Percentiles rank a stretch among this genome's conserved stretches.
Conservation (phyloP, 2,888 invertebrate genomes). For the Xestia c-nigrum region DNA sequence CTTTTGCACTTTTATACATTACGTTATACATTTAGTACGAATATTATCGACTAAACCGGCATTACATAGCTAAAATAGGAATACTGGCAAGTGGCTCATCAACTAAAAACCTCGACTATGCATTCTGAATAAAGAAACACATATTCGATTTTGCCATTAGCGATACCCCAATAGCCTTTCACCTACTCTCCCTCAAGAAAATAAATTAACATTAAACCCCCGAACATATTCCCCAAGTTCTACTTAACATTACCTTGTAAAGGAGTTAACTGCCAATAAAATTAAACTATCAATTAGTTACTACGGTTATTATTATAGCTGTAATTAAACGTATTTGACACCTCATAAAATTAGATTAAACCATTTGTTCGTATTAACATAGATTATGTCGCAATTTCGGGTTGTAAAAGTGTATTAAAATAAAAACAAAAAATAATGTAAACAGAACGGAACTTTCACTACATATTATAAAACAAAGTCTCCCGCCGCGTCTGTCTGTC, state of each 20-base stretch:
- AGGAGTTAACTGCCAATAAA: constrained; percentile 42
- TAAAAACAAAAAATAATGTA: not conserved
- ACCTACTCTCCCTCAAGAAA: not conserved
- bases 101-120: too few relatives aligned
- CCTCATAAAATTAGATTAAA: constrained; percentile 35
- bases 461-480: too few relatives aligned
- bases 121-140: too few relatives aligned
- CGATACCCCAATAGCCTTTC: not conserved
- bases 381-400: not conserved
- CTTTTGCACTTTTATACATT: too few relatives aligned
- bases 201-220: constrained; percentile 24
- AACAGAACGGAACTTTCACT: too few relatives aligned
- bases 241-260: constrained; percentile 41
- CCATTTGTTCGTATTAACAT: constrained; percentile 5
- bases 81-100: too few relatives aligned
- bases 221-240: constrained; percentile 5
- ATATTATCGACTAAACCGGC: too few relatives aligned
- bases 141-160: not conserved
- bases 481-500: too few relatives aligned
- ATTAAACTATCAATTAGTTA: constrained; percentile 54
- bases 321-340: constrained; percentile 44
- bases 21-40: too few relatives aligned
- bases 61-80: too few relatives aligned
- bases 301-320: constrained; percentile 21
- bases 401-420: not conserved